Percentiles rank a stretch among this genome's conserved stretches.
These are phyloP conservation scores for Coregonus sp. DNA, from an alignment of 2,797 vertebrate genomes.

Conservation along the genomic window DNA sequence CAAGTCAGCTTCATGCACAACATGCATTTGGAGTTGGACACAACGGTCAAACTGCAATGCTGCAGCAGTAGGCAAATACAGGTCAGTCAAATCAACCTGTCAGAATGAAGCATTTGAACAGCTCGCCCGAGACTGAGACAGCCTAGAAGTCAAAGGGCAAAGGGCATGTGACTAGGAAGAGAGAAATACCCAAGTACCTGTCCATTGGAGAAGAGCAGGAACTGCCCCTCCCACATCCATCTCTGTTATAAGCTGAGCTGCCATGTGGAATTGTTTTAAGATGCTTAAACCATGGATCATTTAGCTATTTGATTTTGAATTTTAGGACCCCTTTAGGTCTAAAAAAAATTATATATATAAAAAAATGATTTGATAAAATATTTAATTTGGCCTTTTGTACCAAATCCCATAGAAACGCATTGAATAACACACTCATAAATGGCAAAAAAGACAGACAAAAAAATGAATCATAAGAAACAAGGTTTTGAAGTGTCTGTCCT, in stretches of 20 bases:
- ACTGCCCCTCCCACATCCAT: conserved; percentile 35
- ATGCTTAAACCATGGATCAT: no score
- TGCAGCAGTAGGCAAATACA: neutral
- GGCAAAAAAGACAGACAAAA: no score
- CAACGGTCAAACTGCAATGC: conserved; percentile 1
- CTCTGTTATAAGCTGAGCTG: conserved; percentile 18
- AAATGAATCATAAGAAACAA: no score
- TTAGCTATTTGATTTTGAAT: conserved; percentile 1
- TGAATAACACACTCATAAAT: no score
- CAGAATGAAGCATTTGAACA: conserved; percentile 13
- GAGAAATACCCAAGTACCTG: conserved; percentile 23
- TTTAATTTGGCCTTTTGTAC: no score
- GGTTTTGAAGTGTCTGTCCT: no score
- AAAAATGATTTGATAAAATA: no score
- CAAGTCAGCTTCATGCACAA: conserved; percentile 14
- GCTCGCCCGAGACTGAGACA: conserved; percentile 29
- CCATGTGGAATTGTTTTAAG: neutral
- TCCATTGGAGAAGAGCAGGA: conserved; percentile 40
- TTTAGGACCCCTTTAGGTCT: no score
- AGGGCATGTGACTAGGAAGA: conserved; percentile 44
- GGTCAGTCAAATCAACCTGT: conserved; percentile 18
- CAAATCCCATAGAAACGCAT: no score
- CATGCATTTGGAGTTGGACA: conserved; percentile 21
- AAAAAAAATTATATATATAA: no score
- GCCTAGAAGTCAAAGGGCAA: conserved; percentile 49